phyloP scores from a whole-genome alignment of 2,888 invertebrate genomes.

The Galerucella nymphaeae region DNA sequence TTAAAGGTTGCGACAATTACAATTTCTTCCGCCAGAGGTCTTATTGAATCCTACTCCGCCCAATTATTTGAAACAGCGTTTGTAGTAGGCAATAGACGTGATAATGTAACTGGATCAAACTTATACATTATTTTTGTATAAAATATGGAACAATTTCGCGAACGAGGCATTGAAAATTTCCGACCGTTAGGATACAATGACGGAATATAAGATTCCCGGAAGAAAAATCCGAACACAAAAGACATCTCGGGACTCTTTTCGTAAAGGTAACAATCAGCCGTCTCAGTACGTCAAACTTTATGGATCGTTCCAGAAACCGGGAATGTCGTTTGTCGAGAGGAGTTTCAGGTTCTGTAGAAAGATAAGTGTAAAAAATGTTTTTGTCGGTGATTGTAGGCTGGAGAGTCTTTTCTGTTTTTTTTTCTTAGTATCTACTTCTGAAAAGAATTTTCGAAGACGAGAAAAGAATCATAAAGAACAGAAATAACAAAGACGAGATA shows the following conservation, averaged over 20 bases:
- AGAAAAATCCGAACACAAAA: slow-evolving; percentile 31
- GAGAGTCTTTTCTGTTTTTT: slow-evolving; percentile 14
- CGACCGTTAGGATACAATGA: neutral
- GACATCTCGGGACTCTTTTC: slow-evolving; percentile 29
- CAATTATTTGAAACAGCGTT: too few relatives aligned
- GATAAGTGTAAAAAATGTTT: slow-evolving; percentile 35
- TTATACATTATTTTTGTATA: too few relatives aligned
- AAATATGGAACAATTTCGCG: neutral
- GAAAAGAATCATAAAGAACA: slow-evolving; percentile 16
- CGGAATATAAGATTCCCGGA: slow-evolving; percentile 10
- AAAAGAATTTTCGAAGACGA: slow-evolving; percentile 10
- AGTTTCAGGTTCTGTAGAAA: slow-evolving; percentile 17
- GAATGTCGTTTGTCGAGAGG: slow-evolving; percentile 28
- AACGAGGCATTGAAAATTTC: neutral
- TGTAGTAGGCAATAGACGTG: too few relatives aligned
- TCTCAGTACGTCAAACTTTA: slow-evolving; percentile 29
- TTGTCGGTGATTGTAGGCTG: slow-evolving; percentile 23
- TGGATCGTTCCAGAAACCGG: slow-evolving; percentile 30
- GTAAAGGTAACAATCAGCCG: slow-evolving; percentile 35
- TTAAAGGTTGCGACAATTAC: too few relatives aligned
- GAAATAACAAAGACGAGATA: slow-evolving; percentile 21
- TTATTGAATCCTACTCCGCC: too few relatives aligned
- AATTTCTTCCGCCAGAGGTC: too few relatives aligned
- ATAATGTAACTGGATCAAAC: too few relatives aligned
- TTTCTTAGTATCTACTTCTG: slow-evolving; percentile 3